Evolutionary conservation across 2,113 vertebrate genomes (phyloP).

Genomic region (Opisthocomus hoazin): DNA sequence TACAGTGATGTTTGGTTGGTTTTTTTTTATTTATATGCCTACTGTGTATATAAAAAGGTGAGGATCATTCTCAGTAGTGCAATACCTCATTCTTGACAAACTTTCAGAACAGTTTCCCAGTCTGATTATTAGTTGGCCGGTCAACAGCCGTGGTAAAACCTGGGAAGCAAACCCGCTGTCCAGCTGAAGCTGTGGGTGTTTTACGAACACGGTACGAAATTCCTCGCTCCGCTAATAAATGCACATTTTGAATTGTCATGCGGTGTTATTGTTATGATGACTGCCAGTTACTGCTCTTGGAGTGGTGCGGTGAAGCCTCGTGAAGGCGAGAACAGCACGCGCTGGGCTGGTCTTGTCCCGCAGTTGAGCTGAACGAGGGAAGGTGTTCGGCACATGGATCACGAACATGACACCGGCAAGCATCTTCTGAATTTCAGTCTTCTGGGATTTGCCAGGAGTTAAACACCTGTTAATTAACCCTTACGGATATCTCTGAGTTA

Average conservation of each 20-base stretch:
- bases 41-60: rapidly evolving
- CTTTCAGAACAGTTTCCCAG: neutral
- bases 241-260: neutral
- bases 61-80: neutral
- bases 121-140: neutral
- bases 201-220: neutral
- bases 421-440: neutral
- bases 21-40: rapidly evolving
- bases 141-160: rapidly evolving
- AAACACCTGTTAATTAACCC: neutral
- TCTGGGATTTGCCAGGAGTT: neutral
- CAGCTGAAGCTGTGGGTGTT: neutral
- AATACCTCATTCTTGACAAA: neutral
- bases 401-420: neutral
- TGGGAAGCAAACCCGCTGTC: no score
- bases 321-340: neutral
- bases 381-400: rapidly evolving
- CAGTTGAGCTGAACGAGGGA: neutral
- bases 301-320: neutral
- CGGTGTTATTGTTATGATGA: rapidly evolving
- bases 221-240: neutral
- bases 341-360: neutral
- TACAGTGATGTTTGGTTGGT: rapidly evolving
- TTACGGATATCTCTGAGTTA: rapidly evolving
- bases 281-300: rapidly evolving